Percentiles rank a stretch among this genome's conserved stretches.
Conservation (phyloP, 1,140 invertebrate species). For the Aricia agestis region DNA sequence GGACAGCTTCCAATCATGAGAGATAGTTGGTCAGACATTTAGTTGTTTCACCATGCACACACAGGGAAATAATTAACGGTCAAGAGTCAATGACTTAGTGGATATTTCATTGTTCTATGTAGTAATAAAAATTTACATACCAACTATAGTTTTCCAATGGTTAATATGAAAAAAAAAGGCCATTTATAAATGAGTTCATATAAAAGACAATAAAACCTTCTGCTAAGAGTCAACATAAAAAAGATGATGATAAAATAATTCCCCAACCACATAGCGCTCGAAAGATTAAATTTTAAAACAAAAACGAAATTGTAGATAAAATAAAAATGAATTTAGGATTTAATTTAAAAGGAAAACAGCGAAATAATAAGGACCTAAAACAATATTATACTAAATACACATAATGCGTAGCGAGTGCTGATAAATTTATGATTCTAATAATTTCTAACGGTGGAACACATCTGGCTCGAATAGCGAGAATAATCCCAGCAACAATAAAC, state of each 20-base stretch:
- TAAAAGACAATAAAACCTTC: constrained; percentile 23
- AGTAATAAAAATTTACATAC: constrained; percentile 58
- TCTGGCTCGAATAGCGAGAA: constrained; percentile 17
- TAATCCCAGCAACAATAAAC: constrained; percentile 2
- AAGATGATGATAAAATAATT: background rate
- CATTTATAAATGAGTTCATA: constrained; percentile 33
- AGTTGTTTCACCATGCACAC: constrained; percentile 43
- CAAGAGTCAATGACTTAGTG: background rate
- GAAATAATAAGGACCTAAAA: background rate
- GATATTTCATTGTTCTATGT: constrained; percentile 17
- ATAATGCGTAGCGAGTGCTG: background rate
- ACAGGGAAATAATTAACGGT: background rate
- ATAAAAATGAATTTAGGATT: background rate
- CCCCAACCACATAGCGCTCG: background rate
- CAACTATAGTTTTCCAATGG: constrained; percentile 60
- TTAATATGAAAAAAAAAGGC: constrained; percentile 59
- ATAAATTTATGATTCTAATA: background rate
- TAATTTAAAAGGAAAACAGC: background rate
- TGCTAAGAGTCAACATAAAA: background rate
- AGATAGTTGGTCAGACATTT: constrained; percentile 13
- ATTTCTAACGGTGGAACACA: constrained; percentile 17
- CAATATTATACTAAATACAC: background rate
- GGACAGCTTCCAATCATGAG: background rate
- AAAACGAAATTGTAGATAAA: background rate
- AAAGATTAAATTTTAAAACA: background rate